Conservation (phyloP, 2,113 vertebrate species). For the Callaeas wilsoni region DNA sequence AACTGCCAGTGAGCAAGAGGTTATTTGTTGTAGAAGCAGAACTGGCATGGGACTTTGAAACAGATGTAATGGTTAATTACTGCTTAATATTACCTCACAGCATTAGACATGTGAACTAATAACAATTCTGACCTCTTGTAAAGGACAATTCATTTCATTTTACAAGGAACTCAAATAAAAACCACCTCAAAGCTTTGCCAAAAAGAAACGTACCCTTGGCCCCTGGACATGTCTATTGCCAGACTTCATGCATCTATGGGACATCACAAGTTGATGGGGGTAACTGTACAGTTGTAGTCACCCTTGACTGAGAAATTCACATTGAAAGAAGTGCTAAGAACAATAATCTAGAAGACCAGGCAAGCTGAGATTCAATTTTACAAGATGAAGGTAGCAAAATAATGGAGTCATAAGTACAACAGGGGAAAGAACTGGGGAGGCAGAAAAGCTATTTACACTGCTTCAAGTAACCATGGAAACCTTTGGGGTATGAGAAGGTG, state of each 20-base stretch:
- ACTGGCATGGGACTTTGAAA: constrained; percentile 11
- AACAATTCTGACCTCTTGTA: background rate
- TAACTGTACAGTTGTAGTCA: background rate
- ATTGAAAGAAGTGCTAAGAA: background rate
- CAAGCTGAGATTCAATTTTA: background rate
- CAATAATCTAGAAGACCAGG: background rate
- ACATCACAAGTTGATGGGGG: background rate
- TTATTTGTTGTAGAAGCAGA: constrained; percentile 14
- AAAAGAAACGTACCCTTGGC: background rate
- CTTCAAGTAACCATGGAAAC: background rate
- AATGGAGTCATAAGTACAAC: background rate
- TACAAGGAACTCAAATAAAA: constrained; percentile 6
- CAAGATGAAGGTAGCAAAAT: background rate
- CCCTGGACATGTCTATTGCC: no score
- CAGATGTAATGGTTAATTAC: constrained; percentile 17
- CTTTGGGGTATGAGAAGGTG: background rate
- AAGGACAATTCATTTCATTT: background rate
- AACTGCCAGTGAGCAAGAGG: background rate
- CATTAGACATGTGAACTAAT: background rate
- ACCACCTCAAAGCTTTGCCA: background rate
- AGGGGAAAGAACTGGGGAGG: background rate
- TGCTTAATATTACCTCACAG: background rate
- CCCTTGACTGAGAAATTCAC: background rate
- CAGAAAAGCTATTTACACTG: background rate
- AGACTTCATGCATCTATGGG: background rate